A percentile compares a stretch with the other conserved stretches of the same genome.
Evolutionary conservation across 64 coral and sea anemone genomes (phyloP).

Genomic region (Orbicella faveolata): DNA sequence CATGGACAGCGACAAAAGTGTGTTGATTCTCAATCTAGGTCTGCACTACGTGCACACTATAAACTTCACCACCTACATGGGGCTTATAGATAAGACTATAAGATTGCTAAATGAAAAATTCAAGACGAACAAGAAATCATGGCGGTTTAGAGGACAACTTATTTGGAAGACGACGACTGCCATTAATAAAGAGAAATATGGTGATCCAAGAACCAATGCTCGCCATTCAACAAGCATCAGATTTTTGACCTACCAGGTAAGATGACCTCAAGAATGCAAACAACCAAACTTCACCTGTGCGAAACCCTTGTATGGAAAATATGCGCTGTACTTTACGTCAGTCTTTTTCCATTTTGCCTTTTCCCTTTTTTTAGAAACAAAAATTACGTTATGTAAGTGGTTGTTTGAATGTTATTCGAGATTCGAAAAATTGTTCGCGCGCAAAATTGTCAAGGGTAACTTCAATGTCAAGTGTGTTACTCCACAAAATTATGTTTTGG

Average conservation of each 20-base stretch:
- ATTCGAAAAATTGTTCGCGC: no score
- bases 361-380: no score
- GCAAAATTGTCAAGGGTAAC: no score
- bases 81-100: constrained; percentile 69
- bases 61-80: constrained; percentile 74
- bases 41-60: constrained; percentile 93
- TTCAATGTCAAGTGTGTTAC: no score
- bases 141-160: constrained; percentile 58
- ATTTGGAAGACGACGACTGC: constrained; percentile 96
- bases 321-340: no score
- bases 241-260: constrained; percentile 91
- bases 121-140: neutral
- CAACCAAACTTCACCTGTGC: no score
- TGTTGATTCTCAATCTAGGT: constrained; percentile 76
- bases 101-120: constrained; percentile 59
- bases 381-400: no score
- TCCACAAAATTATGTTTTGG: no score
- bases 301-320: no score
- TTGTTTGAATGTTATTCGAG: no score
- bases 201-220: constrained; percentile 72
- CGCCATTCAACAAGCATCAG: constrained; percentile 69
- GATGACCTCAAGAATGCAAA: neutral
- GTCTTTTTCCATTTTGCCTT: no score
- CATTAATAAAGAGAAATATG: constrained; percentile 86
- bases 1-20: constrained; percentile 62